Percentiles rank a stretch among this genome's conserved stretches.
Evolutionary conservation across 1,140 invertebrate species (phyloP).

Genomic region (Vanessa atalanta): DNA sequence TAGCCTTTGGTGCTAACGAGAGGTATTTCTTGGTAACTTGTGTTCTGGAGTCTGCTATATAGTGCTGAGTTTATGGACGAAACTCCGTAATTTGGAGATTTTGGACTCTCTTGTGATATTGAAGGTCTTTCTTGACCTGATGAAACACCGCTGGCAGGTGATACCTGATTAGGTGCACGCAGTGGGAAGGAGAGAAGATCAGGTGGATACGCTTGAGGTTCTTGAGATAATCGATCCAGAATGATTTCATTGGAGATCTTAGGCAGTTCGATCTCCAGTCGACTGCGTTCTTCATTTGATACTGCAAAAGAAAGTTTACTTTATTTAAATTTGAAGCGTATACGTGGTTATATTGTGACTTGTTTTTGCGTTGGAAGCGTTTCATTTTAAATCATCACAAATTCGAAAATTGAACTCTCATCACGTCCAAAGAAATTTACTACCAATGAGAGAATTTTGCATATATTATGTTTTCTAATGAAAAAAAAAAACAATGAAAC

Average conservation of each 20-base stretch:
- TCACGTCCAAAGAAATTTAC: too few species aligned
- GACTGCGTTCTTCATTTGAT: conserved; percentile 81
- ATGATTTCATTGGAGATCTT: conserved; percentile 73
- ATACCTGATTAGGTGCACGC: conserved; percentile 81
- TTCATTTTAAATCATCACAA: too few species aligned
- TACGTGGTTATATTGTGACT: too few species aligned
- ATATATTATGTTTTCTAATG: background rate
- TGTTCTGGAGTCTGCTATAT: conserved; percentile 85
- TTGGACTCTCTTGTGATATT: conserved; percentile 74
- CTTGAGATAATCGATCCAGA: conserved; percentile 76
- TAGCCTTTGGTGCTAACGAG: conserved; percentile 85
- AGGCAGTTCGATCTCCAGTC: conserved; percentile 77
- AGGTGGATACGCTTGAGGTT: conserved; percentile 84
- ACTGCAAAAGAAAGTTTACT: conserved; percentile 24
- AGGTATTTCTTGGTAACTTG: conserved; percentile 78
- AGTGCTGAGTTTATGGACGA: conserved; percentile 81
- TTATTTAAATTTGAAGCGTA: background rate
- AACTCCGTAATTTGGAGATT: conserved; percentile 80
- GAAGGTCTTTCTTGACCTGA: conserved; percentile 77
- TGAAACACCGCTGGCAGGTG: conserved; percentile 85
- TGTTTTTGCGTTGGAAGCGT: too few species aligned
- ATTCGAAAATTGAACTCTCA: too few species aligned
- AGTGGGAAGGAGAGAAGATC: conserved; percentile 90
- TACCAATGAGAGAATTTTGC: too few species aligned
- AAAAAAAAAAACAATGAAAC: background rate